These are phyloP conservation scores for Euproctis similis DNA, from an alignment of 2,888 invertebrate genomes.

Conservation along the genomic window DNA sequence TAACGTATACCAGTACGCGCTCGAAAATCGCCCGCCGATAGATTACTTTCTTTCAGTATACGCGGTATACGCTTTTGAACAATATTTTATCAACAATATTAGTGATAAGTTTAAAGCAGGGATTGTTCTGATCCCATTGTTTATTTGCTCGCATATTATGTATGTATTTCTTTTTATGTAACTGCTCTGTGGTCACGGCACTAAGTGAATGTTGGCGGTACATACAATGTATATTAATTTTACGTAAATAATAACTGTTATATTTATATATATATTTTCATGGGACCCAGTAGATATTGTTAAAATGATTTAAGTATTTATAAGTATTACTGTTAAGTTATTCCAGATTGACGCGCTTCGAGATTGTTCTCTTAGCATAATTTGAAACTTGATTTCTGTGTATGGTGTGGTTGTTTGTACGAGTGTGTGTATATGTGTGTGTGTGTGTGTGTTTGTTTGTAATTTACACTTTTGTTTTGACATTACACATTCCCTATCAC, in stretches of 20 bases:
- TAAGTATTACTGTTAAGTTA: constrained; percentile 70
- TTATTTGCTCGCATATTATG: background rate
- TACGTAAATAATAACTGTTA: too few species aligned
- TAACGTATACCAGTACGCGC: too few species aligned
- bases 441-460: constrained; percentile 26
- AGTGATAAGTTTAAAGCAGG: too few species aligned
- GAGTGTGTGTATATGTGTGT: constrained; percentile 26
- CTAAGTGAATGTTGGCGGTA: constrained; percentile 68
- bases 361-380: constrained; percentile 38
- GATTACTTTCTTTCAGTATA: too few species aligned
- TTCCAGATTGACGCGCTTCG: constrained; percentile 62
- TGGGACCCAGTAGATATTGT: constrained; percentile 68
- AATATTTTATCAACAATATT: too few species aligned
- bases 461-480: constrained; percentile 15
- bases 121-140: too few species aligned
- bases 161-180: constrained; percentile 33
- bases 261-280: constrained; percentile 52
- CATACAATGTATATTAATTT: constrained; percentile 47
- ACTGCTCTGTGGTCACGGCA: constrained; percentile 42
- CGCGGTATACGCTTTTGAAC: too few species aligned
- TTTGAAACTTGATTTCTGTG: constrained; percentile 27
- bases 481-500: constrained; percentile 46
- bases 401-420: too few species aligned
- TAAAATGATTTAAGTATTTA: constrained; percentile 49
- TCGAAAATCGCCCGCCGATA: too few species aligned